phyloP scores from a whole-genome alignment of 2,888 invertebrate species.

The Drosophila trichaetosa region DNA sequence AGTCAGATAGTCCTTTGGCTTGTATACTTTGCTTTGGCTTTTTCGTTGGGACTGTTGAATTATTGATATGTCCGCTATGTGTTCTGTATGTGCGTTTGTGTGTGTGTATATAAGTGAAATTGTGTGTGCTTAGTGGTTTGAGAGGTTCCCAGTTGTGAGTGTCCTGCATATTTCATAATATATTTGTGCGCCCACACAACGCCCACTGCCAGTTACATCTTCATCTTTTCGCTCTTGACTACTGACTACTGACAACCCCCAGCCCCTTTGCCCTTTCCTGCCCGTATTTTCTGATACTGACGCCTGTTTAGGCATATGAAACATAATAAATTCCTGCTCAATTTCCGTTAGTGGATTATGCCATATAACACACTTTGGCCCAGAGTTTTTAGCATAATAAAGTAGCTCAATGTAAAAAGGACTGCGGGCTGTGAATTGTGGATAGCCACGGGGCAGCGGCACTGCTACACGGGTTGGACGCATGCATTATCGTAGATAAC shows the following conservation, averaged over 20 bases:
- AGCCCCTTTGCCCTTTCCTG: background rate
- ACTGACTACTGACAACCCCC: constrained; percentile 11
- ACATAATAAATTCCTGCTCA: constrained; percentile 78
- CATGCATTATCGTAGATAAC: constrained; percentile 67
- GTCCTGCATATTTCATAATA: constrained; percentile 59
- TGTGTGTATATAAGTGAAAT: background rate
- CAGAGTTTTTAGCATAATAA: constrained; percentile 76
- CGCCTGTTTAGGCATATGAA: constrained; percentile 66
- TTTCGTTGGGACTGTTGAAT: constrained; percentile 64
- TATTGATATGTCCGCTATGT: constrained; percentile 65
- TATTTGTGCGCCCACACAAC: constrained; percentile 44
- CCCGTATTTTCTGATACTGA: constrained; percentile 39
- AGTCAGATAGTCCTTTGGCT: constrained; percentile 16
- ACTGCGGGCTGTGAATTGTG: constrained; percentile 24
- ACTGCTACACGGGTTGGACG: constrained; percentile 20
- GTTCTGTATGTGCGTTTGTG: constrained; percentile 6
- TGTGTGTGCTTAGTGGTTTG: constrained; percentile 52
- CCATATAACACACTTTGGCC: constrained; percentile 76
- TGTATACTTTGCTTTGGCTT: constrained; percentile 58
- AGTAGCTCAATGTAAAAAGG: constrained; percentile 68
- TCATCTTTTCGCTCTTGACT: constrained; percentile 13
- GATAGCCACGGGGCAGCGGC: background rate
- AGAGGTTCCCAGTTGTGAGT: constrained; percentile 54
- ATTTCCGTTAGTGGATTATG: constrained; percentile 80
- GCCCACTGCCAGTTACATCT: background rate